A percentile compares a stretch with the other conserved stretches of the same genome.
Conservation (phyloP, 2,113 vertebrate genomes). For the Ornithorhynchus anatinus region DNA sequence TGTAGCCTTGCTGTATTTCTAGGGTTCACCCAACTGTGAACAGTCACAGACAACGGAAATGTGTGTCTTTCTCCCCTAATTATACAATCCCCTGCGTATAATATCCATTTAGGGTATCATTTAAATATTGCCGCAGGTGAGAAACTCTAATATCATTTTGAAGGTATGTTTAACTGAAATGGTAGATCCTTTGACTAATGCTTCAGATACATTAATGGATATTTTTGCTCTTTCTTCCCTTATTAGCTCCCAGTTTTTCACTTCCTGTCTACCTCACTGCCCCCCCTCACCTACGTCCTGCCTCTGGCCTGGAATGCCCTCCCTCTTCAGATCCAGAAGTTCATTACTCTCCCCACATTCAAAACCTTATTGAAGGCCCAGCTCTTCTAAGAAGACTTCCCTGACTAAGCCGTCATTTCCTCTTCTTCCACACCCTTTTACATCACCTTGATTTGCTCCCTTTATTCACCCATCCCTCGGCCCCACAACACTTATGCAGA, state of each 20-base stretch:
- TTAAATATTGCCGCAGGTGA: neutral
- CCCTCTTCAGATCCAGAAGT: too few species aligned
- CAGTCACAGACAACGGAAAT: neutral
- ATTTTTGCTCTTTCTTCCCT: neutral
- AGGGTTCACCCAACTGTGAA: slow-evolving; percentile 22
- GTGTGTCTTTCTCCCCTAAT: neutral
- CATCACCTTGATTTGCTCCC: too few species aligned
- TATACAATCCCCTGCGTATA: slow-evolving; percentile 1
- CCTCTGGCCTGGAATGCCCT: too few species aligned
- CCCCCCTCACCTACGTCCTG: too few species aligned
- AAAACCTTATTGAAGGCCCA: too few species aligned
- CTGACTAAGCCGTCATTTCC: too few species aligned
- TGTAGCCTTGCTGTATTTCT: slow-evolving; percentile 23
- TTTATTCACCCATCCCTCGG: too few species aligned
- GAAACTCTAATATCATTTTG: neutral
- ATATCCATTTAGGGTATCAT: neutral
- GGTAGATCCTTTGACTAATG: neutral
- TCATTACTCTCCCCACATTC: too few species aligned
- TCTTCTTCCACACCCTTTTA: too few species aligned
- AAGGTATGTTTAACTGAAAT: slow-evolving; percentile 11
- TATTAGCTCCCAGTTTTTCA: neutral
- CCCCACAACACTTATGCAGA: too few species aligned
- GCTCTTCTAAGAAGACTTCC: too few species aligned
- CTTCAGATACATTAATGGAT: neutral
- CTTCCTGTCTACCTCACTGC: neutral